A percentile compares a stretch with the other conserved stretches of the same genome.
Evolutionary conservation across 2,888 invertebrate species (phyloP).

Genomic region (Acrobasis consociella): DNA sequence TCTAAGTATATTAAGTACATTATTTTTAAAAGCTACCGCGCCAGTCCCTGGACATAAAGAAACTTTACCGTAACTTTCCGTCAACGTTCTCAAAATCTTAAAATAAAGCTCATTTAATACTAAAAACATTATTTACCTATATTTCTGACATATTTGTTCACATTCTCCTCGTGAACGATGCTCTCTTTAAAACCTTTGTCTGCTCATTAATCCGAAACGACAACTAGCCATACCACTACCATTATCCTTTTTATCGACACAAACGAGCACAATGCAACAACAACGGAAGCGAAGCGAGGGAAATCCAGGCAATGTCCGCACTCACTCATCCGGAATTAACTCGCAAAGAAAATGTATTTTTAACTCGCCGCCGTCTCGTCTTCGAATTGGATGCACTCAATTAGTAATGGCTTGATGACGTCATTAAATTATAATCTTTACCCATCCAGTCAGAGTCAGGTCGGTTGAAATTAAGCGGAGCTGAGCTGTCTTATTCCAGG

Average conservation of each 20-base stretch:
- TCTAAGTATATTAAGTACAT: too few species aligned
- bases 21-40: too few species aligned
- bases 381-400: constrained; percentile 64
- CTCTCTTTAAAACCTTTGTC: background rate
- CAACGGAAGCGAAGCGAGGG: constrained; percentile 24
- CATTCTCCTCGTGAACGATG: background rate
- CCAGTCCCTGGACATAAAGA: too few species aligned
- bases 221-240: background rate
- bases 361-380: constrained; percentile 65
- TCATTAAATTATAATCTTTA: constrained; percentile 44
- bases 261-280: constrained; percentile 19
- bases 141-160: background rate
- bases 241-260: constrained; percentile 13
- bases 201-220: background rate
- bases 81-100: too few species aligned
- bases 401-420: constrained; percentile 59
- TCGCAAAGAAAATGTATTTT: constrained; percentile 20
- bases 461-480: too few species aligned
- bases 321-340: constrained; percentile 22
- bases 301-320: constrained; percentile 22
- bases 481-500: too few species aligned
- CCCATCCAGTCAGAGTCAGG: background rate
- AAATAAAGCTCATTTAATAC: too few species aligned
- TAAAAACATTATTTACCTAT: too few species aligned
- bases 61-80: too few species aligned